phyloP scores from a whole-genome alignment of 2,888 invertebrate genomes.

The Saturnia pavonia region DNA sequence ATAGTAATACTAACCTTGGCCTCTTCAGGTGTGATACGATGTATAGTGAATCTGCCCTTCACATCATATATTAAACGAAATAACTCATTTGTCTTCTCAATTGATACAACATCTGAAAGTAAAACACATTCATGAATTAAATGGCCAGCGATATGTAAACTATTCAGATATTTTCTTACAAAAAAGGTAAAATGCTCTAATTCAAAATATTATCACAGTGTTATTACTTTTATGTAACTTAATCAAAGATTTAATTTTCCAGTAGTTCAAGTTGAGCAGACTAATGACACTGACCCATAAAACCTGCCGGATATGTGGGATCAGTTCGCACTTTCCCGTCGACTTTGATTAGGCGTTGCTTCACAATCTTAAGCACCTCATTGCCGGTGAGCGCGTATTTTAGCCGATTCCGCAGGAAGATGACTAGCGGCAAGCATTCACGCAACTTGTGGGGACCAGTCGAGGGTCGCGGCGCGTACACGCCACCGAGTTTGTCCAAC shows the following conservation, averaged over 20 bases:
- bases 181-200: too few relatives aligned
- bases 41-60: slow-evolving; percentile 98
- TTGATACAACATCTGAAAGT: slow-evolving; percentile 96
- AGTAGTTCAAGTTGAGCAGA: background rate
- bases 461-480: slow-evolving; percentile 98
- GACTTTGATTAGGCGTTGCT: slow-evolving; percentile 98
- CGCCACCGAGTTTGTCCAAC: slow-evolving; percentile 99
- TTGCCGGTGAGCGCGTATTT: slow-evolving; percentile 98
- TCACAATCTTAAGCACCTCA: slow-evolving; percentile 98
- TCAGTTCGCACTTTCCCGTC: slow-evolving; percentile 99
- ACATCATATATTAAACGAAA: slow-evolving; percentile 99
- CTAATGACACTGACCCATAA: slow-evolving; percentile 92
- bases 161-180: too few relatives aligned
- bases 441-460: slow-evolving; percentile 98
- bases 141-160: too few relatives aligned
- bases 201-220: too few relatives aligned
- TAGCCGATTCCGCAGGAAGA: slow-evolving; percentile 97
- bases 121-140: background rate
- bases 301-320: slow-evolving; percentile 98
- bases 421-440: slow-evolving; percentile 97
- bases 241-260: too few relatives aligned
- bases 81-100: slow-evolving; percentile 98
- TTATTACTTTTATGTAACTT: too few relatives aligned
- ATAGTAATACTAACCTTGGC: slow-evolving; percentile 92
- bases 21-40: slow-evolving; percentile 98